Percentiles rank a stretch among this genome's conserved stretches.
Evolutionary conservation across 1,140 invertebrate genomes (phyloP).

Genomic region (Apis mellifera): DNA sequence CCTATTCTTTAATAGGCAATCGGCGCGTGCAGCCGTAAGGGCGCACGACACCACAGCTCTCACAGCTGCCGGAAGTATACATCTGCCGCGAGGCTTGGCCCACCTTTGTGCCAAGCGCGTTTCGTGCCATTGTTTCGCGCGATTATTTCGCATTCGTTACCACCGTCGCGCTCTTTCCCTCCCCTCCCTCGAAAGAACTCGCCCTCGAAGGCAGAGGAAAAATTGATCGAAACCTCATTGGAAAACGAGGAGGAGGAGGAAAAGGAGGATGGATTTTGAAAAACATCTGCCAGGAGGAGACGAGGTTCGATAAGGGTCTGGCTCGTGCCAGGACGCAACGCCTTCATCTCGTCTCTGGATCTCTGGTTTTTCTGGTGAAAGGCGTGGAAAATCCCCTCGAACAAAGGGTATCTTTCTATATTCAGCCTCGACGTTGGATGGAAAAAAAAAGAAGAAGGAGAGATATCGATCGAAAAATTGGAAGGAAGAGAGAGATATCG

Average conservation of each 20-base stretch:
- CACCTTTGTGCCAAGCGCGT: slow-evolving; percentile 3
- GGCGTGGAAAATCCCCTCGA: background rate
- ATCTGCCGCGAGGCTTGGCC: slow-evolving; percentile 71
- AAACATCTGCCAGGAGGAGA: slow-evolving; percentile 65
- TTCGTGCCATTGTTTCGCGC: background rate
- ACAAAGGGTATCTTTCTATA: background rate
- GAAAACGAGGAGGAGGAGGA: background rate
- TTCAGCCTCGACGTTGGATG: no score
- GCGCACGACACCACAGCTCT: slow-evolving; percentile 67
- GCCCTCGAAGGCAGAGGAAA: no score
- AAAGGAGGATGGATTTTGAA: slow-evolving; percentile 46
- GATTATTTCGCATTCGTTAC: slow-evolving; percentile 10
- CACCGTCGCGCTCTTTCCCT: no score
- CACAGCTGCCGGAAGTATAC: slow-evolving; percentile 77
- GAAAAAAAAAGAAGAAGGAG: background rate
- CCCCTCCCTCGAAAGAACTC: no score
- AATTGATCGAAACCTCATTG: no score
- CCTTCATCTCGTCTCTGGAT: slow-evolving; percentile 30
- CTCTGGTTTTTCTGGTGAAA: background rate
- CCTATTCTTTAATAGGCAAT: slow-evolving; percentile 64
- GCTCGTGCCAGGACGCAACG: slow-evolving; percentile 54
- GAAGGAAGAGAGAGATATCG: no score
- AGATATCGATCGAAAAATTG: background rate
- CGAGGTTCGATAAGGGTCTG: slow-evolving; percentile 44
- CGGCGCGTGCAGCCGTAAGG: slow-evolving; percentile 70